Evolutionary conservation across 2,113 vertebrate species (phyloP).

Genomic region (Pao palembangensis): DNA sequence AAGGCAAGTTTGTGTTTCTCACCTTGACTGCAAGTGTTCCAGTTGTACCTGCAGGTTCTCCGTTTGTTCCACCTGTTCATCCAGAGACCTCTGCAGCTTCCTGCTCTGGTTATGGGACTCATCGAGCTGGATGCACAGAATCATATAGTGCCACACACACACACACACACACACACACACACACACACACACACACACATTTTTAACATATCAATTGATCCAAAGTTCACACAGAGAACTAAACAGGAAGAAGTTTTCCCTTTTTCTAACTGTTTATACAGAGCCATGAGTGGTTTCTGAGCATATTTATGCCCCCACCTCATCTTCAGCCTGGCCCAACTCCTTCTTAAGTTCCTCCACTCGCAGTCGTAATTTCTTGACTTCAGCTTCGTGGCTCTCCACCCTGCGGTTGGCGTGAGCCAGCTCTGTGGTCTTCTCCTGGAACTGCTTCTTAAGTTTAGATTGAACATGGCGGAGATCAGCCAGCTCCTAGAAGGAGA

Average conservation of each 20-base stretch:
- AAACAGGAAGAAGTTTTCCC: too few relatives aligned
- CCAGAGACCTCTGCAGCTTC: conserved; percentile 87
- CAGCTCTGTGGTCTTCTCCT: conserved; percentile 90
- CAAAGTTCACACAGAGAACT: too few relatives aligned
- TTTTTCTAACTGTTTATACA: too few relatives aligned
- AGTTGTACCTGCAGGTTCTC: conserved; percentile 90
- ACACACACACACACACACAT: too few relatives aligned
- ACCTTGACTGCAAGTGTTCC: conserved; percentile 90
- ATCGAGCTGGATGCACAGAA: conserved; percentile 42
- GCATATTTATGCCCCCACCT: conserved; percentile 69
- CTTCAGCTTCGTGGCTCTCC: conserved; percentile 89
- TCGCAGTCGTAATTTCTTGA: conserved; percentile 90
- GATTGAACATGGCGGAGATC: conserved; percentile 90
- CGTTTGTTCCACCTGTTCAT: conserved; percentile 87
- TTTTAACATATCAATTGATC: too few relatives aligned
- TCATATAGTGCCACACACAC: not conserved
- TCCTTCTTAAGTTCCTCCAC: conserved; percentile 98
- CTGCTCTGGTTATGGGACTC: conserved; percentile 86
- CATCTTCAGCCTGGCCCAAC: conserved; percentile 92
- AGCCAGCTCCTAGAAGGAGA: conserved; percentile 81
- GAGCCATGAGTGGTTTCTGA: not conserved
- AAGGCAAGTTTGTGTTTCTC: conserved; percentile 9
- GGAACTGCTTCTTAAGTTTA: conserved; percentile 95
- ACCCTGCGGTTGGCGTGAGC: conserved; percentile 86
- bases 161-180: too few relatives aligned